Conservation (phyloP, 2,797 vertebrate species). For the Myripristis jacobus region DNA sequence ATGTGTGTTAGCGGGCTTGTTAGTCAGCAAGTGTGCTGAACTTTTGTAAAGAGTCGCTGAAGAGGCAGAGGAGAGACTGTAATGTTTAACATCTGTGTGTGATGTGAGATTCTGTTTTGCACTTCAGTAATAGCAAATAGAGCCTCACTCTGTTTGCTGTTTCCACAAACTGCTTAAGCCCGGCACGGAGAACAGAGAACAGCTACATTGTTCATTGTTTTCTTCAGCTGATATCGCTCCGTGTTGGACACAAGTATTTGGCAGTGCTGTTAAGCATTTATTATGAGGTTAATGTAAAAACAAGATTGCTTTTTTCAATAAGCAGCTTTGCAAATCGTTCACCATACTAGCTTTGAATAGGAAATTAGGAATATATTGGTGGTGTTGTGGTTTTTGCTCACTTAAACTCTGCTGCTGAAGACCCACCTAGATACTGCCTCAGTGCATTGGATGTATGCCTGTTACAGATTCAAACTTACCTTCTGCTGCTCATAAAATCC, state of each 20-base stretch:
- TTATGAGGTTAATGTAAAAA: background rate
- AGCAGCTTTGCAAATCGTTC: no score
- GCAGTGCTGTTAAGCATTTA: background rate
- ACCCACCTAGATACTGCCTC: slow-evolving; percentile 3
- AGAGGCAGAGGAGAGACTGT: background rate
- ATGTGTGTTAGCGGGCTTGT: slow-evolving; percentile 33
- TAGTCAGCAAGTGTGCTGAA: slow-evolving; percentile 3
- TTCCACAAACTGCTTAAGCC: background rate
- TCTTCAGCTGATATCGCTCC: background rate
- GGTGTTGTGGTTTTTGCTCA: background rate
- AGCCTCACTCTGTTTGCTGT: background rate
- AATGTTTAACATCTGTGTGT: slow-evolving; percentile 5
- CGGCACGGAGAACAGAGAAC: no score
- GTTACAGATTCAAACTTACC: background rate
- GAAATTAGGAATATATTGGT: no score
- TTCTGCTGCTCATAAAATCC: background rate
- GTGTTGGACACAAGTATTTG: background rate
- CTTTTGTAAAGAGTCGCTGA: slow-evolving; percentile 22
- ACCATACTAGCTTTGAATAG: no score
- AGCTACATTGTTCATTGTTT: background rate
- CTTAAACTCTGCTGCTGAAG: background rate
- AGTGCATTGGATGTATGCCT: background rate
- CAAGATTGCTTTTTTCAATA: no score
- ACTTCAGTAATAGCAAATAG: background rate
- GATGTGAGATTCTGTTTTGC: slow-evolving; percentile 10